Percentiles rank a stretch among this genome's conserved stretches.
Conservation (phyloP, 1,140 invertebrate species). For the Ericerus pela region DNA sequence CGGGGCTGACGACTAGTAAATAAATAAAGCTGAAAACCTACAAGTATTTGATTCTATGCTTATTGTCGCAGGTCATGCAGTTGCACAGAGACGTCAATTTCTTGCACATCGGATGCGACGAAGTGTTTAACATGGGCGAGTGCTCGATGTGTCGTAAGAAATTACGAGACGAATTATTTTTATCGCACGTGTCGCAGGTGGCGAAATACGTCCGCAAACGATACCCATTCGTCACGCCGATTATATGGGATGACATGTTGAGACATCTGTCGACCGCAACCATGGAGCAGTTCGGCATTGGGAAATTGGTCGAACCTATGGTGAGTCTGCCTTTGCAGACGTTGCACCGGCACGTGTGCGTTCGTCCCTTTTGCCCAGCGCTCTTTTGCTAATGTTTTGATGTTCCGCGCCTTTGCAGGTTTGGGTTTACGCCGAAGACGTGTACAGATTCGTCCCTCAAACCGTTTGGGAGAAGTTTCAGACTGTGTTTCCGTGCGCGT, state of each 20-base stretch:
- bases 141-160: slow-evolving; percentile 53
- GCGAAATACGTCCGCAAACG: slow-evolving; percentile 44
- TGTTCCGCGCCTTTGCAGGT: slow-evolving; percentile 27
- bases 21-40: no score
- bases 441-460: slow-evolving; percentile 37
- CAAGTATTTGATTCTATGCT: no score
- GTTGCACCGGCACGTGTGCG: background rate
- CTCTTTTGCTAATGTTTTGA: background rate
- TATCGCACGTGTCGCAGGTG: slow-evolving; percentile 52
- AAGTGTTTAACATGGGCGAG: slow-evolving; percentile 68
- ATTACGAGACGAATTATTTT: slow-evolving; percentile 39
- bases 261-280: slow-evolving; percentile 49
- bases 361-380: background rate
- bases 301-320: slow-evolving; percentile 65
- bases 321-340: slow-evolving; percentile 30
- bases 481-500: slow-evolving; percentile 68
- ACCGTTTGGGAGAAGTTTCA: slow-evolving; percentile 62
- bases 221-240: slow-evolving; percentile 47
- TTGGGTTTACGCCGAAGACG: slow-evolving; percentile 41
- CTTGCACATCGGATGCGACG: slow-evolving; percentile 66
- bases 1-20: no score
- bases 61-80: slow-evolving; percentile 36
- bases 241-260: slow-evolving; percentile 95
- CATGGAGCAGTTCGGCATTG: slow-evolving; percentile 52
- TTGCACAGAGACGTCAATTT: slow-evolving; percentile 47